These are phyloP conservation scores for Montipora capitata DNA, from an alignment of 92 coral and sea anemone genomes.

Conservation along the genomic window DNA sequence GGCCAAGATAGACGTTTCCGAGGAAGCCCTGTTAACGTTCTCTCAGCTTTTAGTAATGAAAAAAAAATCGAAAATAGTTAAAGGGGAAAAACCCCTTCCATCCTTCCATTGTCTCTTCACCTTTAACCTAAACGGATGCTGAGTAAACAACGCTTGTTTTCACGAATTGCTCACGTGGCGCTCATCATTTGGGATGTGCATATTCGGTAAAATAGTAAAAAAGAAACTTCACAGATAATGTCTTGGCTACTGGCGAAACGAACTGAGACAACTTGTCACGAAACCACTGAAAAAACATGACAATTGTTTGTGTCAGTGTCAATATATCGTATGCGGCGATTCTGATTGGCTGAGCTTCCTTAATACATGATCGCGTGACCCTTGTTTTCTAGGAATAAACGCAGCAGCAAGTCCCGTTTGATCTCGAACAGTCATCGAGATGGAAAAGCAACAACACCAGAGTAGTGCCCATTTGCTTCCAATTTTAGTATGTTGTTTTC, in stretches of 20 bases:
- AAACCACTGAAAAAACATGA: background rate
- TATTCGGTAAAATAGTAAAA: background rate
- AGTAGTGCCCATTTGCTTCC: slow-evolving; percentile 1
- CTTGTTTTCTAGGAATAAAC: background rate
- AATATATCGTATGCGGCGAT: background rate
- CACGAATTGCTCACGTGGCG: slow-evolving; percentile 20
- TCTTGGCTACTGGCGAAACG: background rate
- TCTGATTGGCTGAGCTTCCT: background rate
- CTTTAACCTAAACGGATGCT: background rate
- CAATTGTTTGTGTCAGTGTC: background rate
- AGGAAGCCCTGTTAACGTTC: too few relatives aligned
- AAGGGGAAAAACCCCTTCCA: background rate
- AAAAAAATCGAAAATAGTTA: background rate
- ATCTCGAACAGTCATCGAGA: background rate
- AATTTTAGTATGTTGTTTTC: slow-evolving; percentile 53
- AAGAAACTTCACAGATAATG: background rate
- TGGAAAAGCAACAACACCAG: slow-evolving; percentile 32
- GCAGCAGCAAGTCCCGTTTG: background rate
- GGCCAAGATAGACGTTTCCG: too few relatives aligned
- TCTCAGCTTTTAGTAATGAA: too few relatives aligned
- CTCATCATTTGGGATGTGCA: background rate
- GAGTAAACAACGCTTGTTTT: background rate
- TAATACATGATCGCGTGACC: background rate
- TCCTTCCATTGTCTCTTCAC: background rate
- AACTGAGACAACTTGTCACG: background rate